These are phyloP conservation scores for Lucilia cuprina DNA, from an alignment of 1,140 invertebrate species.

Conservation along the genomic window DNA sequence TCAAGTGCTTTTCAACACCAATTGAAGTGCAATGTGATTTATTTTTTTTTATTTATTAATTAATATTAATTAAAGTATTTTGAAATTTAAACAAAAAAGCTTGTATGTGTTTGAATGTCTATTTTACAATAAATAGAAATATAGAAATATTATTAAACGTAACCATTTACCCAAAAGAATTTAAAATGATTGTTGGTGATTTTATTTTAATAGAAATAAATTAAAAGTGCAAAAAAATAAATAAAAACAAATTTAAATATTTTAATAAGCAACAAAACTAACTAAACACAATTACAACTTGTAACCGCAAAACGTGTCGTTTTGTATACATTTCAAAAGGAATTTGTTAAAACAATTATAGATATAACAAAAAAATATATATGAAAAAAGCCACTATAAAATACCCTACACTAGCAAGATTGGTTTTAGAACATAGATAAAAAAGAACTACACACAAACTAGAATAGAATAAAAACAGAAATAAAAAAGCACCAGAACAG, in stretches of 20 bases:
- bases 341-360: not conserved
- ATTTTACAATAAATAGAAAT: too few species aligned
- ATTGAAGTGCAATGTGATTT: slow-evolving; percentile 20
- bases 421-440: too few species aligned
- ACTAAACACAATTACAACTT: too few species aligned
- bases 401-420: too few species aligned
- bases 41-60: slow-evolving; percentile 14
- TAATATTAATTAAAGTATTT: slow-evolving; percentile 20
- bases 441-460: too few species aligned
- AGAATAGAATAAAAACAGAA: too few species aligned
- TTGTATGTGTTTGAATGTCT: not conserved
- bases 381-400: not conserved
- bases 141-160: too few species aligned
- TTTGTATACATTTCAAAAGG: not conserved
- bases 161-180: not conserved
- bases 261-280: not conserved
- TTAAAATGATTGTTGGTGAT: too few species aligned
- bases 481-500: too few species aligned
- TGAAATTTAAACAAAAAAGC: not conserved
- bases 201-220: too few species aligned
- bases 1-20: slow-evolving; percentile 24
- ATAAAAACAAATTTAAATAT: not conserved
- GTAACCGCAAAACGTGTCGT: slow-evolving; percentile 19
- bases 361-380: not conserved
- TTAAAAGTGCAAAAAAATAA: too few species aligned